These are phyloP conservation scores for Nicator chloris DNA, from an alignment of 2,113 vertebrate species.

Conservation along the genomic window DNA sequence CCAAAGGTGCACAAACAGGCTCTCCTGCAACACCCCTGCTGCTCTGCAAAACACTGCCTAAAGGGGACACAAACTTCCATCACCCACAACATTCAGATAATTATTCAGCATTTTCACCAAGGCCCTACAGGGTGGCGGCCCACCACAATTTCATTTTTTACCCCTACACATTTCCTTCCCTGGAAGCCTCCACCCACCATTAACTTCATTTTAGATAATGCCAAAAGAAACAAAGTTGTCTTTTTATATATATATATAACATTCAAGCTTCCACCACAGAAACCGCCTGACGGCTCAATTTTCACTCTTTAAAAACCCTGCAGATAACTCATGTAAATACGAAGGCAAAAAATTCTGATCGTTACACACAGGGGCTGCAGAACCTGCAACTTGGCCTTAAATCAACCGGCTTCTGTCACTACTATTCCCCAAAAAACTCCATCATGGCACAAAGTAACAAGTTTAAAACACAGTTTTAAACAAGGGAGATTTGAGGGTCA, in stretches of 20 bases:
- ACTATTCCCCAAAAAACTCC: constrained; percentile 35
- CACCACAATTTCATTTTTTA: constrained; percentile 46
- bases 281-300: constrained; percentile 53
- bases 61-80: neutral
- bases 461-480: constrained; percentile 58
- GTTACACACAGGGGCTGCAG: neutral
- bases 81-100: constrained; percentile 18
- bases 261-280: constrained; percentile 31
- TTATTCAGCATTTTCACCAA: constrained; percentile 51
- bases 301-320: constrained; percentile 39
- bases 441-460: constrained; percentile 38
- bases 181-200: constrained; percentile 67
- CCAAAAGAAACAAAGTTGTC: constrained; percentile 71
- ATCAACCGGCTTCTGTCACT: neutral
- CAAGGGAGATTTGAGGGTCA: constrained; percentile 10
- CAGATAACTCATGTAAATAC: constrained; percentile 16
- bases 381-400: constrained; percentile 30
- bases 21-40: neutral
- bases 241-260: neutral
- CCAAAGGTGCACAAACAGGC: neutral
- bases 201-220: constrained; percentile 52
- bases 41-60: neutral
- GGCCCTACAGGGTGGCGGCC: constrained; percentile 17
- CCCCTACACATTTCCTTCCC: constrained; percentile 65
- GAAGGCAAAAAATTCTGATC: neutral